Evolutionary conservation across 53 echinoderm and acorn worm genomes (phyloP).

Genomic region (Stichopus horrens): DNA sequence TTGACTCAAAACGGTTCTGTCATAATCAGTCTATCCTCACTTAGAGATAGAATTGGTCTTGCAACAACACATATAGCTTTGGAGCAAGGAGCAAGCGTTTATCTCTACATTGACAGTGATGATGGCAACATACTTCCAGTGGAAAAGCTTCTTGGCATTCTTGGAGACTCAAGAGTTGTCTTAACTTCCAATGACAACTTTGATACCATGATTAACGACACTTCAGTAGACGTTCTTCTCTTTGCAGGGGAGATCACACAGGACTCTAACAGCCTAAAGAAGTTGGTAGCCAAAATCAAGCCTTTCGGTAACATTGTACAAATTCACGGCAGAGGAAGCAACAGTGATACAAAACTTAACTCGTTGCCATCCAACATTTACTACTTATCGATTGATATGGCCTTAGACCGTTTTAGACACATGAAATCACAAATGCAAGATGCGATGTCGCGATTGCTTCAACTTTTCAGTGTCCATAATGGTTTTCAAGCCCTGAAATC

Average conservation of each 20-base stretch:
- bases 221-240: constrained; percentile 86
- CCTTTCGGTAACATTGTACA: constrained; percentile 97
- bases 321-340: constrained; percentile 75
- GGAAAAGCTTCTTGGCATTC: constrained; percentile 88
- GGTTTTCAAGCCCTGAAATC: constrained; percentile 95
- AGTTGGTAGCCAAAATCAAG: constrained; percentile 78
- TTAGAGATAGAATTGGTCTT: constrained; percentile 87
- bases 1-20: constrained; percentile 91
- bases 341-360: constrained; percentile 69
- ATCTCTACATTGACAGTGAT: constrained; percentile 87
- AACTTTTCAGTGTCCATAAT: constrained; percentile 95
- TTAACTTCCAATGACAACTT: constrained; percentile 93
- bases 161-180: constrained; percentile 91
- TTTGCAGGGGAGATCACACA: constrained; percentile 95
- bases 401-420: constrained; percentile 77
- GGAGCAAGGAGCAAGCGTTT: constrained; percentile 93
- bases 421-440: constrained; percentile 91
- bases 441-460: constrained; percentile 88
- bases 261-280: constrained; percentile 72
- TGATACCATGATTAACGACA: constrained; percentile 83
- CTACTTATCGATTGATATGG: constrained; percentile 92
- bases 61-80: constrained; percentile 93
- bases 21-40: constrained; percentile 83
- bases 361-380: constrained; percentile 88
- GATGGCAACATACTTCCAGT: constrained; percentile 92